Evolutionary conservation across 2,113 vertebrate species (phyloP).

Genomic region (Amblyopsis rosae): DNA sequence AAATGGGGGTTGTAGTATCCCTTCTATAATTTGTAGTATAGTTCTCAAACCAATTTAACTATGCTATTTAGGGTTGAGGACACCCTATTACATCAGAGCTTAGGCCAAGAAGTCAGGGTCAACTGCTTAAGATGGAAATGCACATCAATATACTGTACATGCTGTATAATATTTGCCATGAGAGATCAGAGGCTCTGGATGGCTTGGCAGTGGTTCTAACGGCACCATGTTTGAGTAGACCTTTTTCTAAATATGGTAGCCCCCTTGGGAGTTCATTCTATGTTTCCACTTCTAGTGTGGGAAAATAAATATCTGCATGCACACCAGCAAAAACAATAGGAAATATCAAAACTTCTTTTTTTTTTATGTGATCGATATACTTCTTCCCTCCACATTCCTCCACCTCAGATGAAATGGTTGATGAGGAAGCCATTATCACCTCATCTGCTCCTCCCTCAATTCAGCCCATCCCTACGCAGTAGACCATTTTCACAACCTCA

Average conservation of each 20-base stretch:
- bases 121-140: not conserved
- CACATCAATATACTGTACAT: not conserved
- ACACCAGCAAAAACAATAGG: not conserved
- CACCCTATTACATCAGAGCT: not conserved
- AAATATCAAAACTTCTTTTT: slow-evolving; percentile 8
- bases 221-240: slow-evolving; percentile 35
- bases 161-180: slow-evolving; percentile 10
- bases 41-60: not conserved
- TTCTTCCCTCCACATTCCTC: slow-evolving; percentile 3
- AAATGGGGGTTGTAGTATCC: not conserved
- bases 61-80: not conserved
- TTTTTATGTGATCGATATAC: slow-evolving; percentile 5
- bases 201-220: slow-evolving; percentile 22
- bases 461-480: not conserved
- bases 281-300: slow-evolving; percentile 57
- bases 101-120: not conserved
- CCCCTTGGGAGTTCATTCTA: slow-evolving; percentile 43
- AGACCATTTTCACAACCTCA: slow-evolving; percentile 10
- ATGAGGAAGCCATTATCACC: slow-evolving; percentile 17
- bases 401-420: not conserved
- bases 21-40: not conserved
- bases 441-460: not conserved
- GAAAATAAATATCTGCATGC: slow-evolving; percentile 45
- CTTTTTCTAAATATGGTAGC: slow-evolving; percentile 52
- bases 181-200: slow-evolving; percentile 19